Conservation (phyloP, 2,888 invertebrate species). For the Microdon myrmicae region DNA sequence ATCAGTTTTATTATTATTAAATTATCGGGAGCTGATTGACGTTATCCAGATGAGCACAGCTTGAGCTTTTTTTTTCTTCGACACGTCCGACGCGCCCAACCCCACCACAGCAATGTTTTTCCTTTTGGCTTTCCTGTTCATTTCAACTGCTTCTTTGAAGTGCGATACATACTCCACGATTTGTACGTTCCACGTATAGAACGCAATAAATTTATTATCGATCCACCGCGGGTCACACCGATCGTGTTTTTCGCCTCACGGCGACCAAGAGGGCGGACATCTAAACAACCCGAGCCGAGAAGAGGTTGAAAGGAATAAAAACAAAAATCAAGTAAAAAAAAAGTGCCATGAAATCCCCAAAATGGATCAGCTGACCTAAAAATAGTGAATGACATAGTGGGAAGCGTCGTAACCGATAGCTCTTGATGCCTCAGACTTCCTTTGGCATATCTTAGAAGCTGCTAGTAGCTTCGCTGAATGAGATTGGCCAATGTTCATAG, state of each 20-base stretch:
- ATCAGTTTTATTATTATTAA: constrained; percentile 45
- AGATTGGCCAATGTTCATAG: constrained; percentile 33
- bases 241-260: constrained; percentile 17
- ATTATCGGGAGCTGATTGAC: constrained; percentile 52
- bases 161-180: constrained; percentile 40
- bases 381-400: constrained; percentile 50
- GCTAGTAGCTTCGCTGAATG: background rate
- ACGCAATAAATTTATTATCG: constrained; percentile 47
- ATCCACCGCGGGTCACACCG: constrained; percentile 42
- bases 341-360: constrained; percentile 5
- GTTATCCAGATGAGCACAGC: constrained; percentile 52
- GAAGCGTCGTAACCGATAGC: constrained; percentile 20
- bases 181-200: constrained; percentile 22
- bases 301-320: too few species aligned
- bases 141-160: constrained; percentile 37
- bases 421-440: constrained; percentile 7
- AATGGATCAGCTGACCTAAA: constrained; percentile 43
- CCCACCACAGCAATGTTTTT: background rate
- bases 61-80: constrained; percentile 44
- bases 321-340: too few species aligned
- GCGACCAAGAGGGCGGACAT: background rate
- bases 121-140: constrained; percentile 1
- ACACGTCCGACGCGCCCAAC: background rate
- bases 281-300: too few species aligned
- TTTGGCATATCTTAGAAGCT: constrained; percentile 9